Percentiles rank a stretch among this genome's conserved stretches.
These are phyloP conservation scores for Sebastes itinus DNA, from an alignment of 2,797 vertebrate species.

Conservation along the genomic window DNA sequence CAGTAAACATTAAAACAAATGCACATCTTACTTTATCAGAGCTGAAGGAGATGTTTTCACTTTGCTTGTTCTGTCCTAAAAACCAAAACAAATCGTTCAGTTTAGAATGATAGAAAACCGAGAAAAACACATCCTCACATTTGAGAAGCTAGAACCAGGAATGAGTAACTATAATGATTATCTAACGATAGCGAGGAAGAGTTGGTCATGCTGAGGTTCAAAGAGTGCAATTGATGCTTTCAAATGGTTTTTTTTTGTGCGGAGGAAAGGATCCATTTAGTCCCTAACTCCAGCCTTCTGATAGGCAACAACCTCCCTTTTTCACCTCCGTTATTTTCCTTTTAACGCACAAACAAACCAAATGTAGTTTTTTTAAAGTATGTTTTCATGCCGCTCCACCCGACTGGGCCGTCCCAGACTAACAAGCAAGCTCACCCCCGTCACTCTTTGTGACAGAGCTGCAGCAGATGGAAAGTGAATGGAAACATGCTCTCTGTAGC, in stretches of 20 bases:
- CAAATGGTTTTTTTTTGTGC: not conserved
- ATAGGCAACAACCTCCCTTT: not conserved
- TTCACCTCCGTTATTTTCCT: not conserved
- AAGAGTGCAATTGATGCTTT: not conserved
- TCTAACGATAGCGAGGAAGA: no score
- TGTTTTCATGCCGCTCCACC: slow-evolving; percentile 32
- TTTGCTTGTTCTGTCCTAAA: not conserved
- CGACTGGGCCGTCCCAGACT: not conserved
- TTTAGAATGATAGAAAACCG: not conserved
- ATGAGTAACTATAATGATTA: no score
- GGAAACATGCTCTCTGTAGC: not conserved
- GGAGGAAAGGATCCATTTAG: not conserved
- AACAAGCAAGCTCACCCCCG: not conserved
- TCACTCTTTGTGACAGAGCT: not conserved
- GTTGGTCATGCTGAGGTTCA: not conserved
- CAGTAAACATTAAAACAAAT: not conserved
- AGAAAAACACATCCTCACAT: not conserved
- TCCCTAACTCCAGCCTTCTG: not conserved
- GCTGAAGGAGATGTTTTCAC: not conserved
- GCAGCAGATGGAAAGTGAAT: slow-evolving; percentile 14
- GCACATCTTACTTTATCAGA: not conserved
- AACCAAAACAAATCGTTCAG: not conserved
- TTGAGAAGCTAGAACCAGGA: not conserved
- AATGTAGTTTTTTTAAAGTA: not conserved
- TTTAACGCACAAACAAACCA: slow-evolving; percentile 55